Percentiles rank a stretch among this genome's conserved stretches.
These are phyloP conservation scores for Bos indicus DNA, from an alignment of 2,113 vertebrate species.

Conservation along the genomic window DNA sequence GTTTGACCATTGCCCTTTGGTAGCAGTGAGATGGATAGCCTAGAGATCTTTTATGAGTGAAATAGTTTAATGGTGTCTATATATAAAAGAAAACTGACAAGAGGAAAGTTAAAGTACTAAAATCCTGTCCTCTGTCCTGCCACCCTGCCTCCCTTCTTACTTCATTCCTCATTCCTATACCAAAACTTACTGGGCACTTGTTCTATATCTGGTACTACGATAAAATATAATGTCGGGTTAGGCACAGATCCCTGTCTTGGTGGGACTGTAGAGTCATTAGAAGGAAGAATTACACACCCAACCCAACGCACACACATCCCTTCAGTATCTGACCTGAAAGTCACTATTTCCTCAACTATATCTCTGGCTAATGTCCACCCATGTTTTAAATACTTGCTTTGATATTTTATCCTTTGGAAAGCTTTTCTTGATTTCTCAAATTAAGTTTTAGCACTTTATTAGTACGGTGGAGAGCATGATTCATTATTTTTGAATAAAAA, in stretches of 20 bases:
- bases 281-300: neutral
- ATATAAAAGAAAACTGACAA: neutral
- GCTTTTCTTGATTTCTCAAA: neutral
- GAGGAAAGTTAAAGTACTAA: neutral
- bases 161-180: neutral
- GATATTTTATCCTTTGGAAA: neutral
- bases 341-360: neutral
- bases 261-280: neutral
- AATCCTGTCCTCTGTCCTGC: neutral
- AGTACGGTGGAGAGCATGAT: neutral
- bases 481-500: neutral
- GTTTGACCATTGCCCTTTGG: conserved; percentile 32
- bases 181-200: neutral
- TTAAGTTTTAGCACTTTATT: neutral
- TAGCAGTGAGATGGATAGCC: neutral
- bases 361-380: neutral
- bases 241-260: neutral
- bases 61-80: neutral
- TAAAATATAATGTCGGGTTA: neutral
- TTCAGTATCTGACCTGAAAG: neutral
- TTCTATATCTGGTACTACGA: neutral
- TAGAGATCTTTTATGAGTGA: neutral
- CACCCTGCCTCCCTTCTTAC: neutral
- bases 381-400: neutral
- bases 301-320: neutral